Evolutionary conservation across 2,888 invertebrate genomes (phyloP), one percentile per base, ranked within the genome.

Genomic region (Lasioglossum vierecki): DNA sequence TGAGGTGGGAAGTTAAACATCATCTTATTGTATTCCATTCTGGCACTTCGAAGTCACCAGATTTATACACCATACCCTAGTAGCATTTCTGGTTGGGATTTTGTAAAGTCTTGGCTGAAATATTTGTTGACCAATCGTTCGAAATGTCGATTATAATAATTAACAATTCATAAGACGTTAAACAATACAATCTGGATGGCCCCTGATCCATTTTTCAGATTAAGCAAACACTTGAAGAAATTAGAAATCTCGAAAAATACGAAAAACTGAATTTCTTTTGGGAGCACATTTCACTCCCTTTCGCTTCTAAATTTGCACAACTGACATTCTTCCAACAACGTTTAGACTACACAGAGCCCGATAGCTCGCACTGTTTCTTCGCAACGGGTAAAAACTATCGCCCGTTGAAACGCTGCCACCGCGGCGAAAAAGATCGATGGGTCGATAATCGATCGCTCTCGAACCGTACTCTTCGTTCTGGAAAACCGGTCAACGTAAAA

Each of bases 401-500:
- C 22, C 2, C 68, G 44, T 9, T 9, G 3, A 30, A 18, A 15
- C 49, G 30, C 2, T 4, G 53, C 53, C 53, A 18, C 22, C 57
- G n/a, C 35, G 2, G 11, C 9, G 49, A n/a, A 15, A 74, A 57
- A 74, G 13, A 22, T 39, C 72, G 79, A 72, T n/a, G 60, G 46
- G 72, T 44, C 71, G 71, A 57, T 79, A 53, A 2, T 2, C 13
- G 49, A 49, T 71, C 30, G 18, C 71, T 30, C 35, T 63, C 26
- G 74, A 41, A 57, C 39, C 49, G 79, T 75, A 53, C 41, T 18
- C 22, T 68, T 18, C 41, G 66, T n/a, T 75, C 4, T 75, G 46
- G 68, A 39, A 80, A 60, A 76, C 39, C 76, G 80, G 60, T 76
- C 53, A 76, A 76, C 44, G 80, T 39, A 44, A 76, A 80, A 68